Evolutionary conservation across 2,113 vertebrate species (phyloP).

Genomic region (Taurulus bubalis): DNA sequence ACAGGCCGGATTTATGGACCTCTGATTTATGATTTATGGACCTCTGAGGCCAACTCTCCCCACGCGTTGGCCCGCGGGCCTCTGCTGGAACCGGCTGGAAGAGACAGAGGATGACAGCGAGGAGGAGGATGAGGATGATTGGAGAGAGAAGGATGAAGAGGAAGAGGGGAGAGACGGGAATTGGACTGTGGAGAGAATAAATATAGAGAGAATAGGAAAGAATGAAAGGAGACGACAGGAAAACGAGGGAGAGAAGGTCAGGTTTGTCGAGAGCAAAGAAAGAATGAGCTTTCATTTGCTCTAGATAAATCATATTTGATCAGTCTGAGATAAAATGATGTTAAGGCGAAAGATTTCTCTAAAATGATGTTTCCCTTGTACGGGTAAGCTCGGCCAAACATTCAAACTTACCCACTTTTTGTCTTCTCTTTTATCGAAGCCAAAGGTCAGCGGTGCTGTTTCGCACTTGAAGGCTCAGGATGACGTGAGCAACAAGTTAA

Average conservation of each 20-base stretch:
- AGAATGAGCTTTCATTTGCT: background rate
- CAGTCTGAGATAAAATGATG: background rate
- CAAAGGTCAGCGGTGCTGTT: too few species aligned
- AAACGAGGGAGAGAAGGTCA: background rate
- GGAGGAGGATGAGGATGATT: constrained; percentile 19
- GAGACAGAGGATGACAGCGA: constrained; percentile 33
- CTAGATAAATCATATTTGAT: background rate
- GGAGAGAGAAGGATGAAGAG: constrained; percentile 29
- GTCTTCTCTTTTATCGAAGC: too few species aligned
- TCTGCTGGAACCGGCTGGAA: constrained; percentile 44
- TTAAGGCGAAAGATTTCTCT: too few species aligned
- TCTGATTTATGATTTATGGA: constrained; percentile 75
- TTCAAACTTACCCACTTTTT: too few species aligned
- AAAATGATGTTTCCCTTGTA: too few species aligned
- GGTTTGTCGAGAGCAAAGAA: background rate
- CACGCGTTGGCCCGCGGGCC: constrained; percentile 37
- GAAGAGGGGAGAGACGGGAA: constrained; percentile 8
- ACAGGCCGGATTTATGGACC: constrained; percentile 77
- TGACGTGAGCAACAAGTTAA: too few species aligned
- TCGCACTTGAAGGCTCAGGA: too few species aligned
- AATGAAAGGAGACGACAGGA: background rate
- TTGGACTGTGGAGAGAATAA: background rate
- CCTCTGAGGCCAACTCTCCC: constrained; percentile 56
- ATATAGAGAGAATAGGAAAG: background rate
- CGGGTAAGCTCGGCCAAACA: too few species aligned